Conservation (phyloP, 1,140 invertebrate species). For the Drosophila tani region DNA sequence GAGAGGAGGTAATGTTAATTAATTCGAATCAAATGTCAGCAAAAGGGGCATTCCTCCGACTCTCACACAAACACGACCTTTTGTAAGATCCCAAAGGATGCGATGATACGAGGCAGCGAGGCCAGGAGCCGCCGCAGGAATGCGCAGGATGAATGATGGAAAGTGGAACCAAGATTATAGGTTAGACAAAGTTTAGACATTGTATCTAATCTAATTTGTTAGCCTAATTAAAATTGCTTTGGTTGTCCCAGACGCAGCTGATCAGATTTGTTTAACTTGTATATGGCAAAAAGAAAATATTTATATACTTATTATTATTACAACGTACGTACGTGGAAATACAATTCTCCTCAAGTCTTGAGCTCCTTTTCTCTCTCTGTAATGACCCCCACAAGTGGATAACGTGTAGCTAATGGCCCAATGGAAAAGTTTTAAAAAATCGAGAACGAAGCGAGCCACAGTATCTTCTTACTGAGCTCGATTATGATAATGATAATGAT, state of each 20-base stretch:
- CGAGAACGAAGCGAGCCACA: constrained; percentile 26
- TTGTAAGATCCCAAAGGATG: constrained; percentile 27
- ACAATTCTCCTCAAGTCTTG: constrained; percentile 48
- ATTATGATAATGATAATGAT: constrained; percentile 46
- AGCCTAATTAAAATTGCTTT: constrained; percentile 78
- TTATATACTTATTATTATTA: constrained; percentile 46
- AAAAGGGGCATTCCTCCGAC: constrained; percentile 13
- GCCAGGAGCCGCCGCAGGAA: constrained; percentile 23
- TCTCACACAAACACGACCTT: constrained; percentile 30
- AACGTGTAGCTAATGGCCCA: constrained; percentile 59
- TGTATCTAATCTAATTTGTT: constrained; percentile 73
- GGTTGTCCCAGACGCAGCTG: constrained; percentile 52
- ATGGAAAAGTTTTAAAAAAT: constrained; percentile 50
- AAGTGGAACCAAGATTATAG: constrained; percentile 64
- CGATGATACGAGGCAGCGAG: constrained; percentile 35
- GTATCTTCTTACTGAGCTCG: constrained; percentile 46
- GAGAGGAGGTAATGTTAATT: constrained; percentile 30
- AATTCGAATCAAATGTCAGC: constrained; percentile 44
- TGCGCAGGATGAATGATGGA: neutral
- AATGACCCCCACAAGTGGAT: constrained; percentile 41
- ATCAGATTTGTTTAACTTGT: constrained; percentile 51
- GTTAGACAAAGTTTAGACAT: constrained; percentile 74
- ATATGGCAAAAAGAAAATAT: constrained; percentile 33
- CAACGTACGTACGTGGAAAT: constrained; percentile 37
- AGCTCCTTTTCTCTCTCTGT: constrained; percentile 54